Conservation (phyloP, 2,888 invertebrate genomes). For the Piscicola geometra region DNA sequence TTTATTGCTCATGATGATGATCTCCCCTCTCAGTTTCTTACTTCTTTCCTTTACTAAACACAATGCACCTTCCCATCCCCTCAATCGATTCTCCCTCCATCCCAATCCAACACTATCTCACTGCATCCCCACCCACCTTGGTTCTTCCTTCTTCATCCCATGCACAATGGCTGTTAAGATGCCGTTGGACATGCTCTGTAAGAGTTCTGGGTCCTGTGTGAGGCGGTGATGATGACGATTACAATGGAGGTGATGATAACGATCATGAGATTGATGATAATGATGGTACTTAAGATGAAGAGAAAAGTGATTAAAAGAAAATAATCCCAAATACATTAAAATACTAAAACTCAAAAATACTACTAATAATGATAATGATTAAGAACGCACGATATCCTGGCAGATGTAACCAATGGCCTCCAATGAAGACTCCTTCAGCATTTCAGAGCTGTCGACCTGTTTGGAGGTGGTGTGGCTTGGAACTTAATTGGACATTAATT, state of each 20-base stretch:
- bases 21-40: neutral
- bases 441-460: constrained; percentile 69
- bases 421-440: constrained; percentile 89
- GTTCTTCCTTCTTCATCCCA: constrained; percentile 91
- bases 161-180: constrained; percentile 97
- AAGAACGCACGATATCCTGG: constrained; percentile 72
- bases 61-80: neutral
- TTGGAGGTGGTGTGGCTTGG: neutral
- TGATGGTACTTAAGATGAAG: neutral
- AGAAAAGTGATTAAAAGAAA: constrained; percentile 8
- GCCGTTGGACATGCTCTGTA: constrained; percentile 85
- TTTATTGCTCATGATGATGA: neutral
- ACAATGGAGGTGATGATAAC: neutral
- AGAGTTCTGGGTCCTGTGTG: constrained; percentile 70
- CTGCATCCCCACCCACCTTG: too few relatives aligned
- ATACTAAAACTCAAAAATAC: neutral
- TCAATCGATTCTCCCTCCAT: too few relatives aligned
- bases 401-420: constrained; percentile 99
- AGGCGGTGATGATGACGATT: neutral
- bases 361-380: neutral
- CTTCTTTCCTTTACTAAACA: neutral
- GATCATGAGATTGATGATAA: neutral
- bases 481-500: neutral
- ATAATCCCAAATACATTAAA: neutral
- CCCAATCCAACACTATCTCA: too few relatives aligned